phyloP scores from a whole-genome alignment of 1,140 invertebrate genomes.

The Zaprionus taronus region DNA sequence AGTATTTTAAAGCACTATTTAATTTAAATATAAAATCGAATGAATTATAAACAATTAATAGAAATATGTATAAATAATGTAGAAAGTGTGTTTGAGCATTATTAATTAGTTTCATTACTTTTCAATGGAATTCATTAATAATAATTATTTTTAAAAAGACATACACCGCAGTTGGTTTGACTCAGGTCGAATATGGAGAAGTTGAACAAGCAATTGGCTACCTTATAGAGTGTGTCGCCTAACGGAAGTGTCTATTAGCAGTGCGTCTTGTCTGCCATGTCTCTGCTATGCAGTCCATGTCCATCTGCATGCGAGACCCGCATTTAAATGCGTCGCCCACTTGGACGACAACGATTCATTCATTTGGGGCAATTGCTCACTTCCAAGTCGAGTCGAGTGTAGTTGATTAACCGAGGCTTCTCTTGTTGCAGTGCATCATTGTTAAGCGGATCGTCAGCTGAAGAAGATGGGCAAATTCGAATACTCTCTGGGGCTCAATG shows the following conservation, averaged over 20 bases:
- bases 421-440: constrained; percentile 51
- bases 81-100: neutral
- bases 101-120: neutral
- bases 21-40: neutral
- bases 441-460: constrained; percentile 19
- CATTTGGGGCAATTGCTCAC: constrained; percentile 53
- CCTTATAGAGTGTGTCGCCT: constrained; percentile 14
- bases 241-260: constrained; percentile 39
- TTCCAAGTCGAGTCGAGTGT: constrained; percentile 20
- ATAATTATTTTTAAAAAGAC: neutral
- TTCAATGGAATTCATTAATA: neutral
- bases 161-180: neutral
- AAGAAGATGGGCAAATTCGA: constrained; percentile 86
- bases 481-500: constrained; percentile 87
- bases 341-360: constrained; percentile 2
- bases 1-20: no score
- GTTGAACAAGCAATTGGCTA: constrained; percentile 30
- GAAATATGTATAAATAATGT: neutral
- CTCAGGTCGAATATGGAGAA: neutral
- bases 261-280: neutral
- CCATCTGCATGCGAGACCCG: constrained; percentile 25
- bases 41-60: neutral
- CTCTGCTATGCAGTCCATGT: neutral
- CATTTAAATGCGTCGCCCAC: constrained; percentile 43
- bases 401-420: constrained; percentile 23